phyloP scores from a whole-genome alignment of 2,888 invertebrate genomes.

The Nycteola revayana region DNA sequence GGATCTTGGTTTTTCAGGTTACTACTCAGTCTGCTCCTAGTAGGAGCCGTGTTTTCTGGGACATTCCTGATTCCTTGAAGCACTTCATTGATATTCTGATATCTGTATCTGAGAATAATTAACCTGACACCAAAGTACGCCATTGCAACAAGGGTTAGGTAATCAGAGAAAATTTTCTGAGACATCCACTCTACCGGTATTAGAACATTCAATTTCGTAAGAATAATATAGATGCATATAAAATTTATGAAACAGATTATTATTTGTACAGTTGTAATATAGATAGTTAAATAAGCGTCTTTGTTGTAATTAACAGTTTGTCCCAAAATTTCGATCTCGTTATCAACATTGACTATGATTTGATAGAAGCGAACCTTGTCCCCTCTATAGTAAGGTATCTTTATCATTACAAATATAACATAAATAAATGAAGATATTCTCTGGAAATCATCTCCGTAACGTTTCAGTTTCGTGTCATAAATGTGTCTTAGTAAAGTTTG shows the following conservation, averaged over 20 bases:
- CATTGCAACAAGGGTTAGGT: constrained; percentile 40
- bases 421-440: constrained; percentile 39
- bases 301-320: constrained; percentile 41
- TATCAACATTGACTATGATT: constrained; percentile 41
- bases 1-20: too few species aligned
- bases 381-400: constrained; percentile 45
- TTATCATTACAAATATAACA: constrained; percentile 46
- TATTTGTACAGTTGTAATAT: constrained; percentile 35
- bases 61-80: constrained; percentile 43
- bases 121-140: constrained; percentile 46
- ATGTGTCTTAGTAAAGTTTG: constrained; percentile 54
- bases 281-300: constrained; percentile 32
- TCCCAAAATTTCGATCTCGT: constrained; percentile 40
- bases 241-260: constrained; percentile 36
- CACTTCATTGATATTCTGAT: constrained; percentile 47
- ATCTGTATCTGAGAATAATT: constrained; percentile 42
- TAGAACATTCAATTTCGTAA: constrained; percentile 30
- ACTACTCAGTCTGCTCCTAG: constrained; percentile 23
- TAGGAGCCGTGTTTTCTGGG: constrained; percentile 42
- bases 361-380: constrained; percentile 34
- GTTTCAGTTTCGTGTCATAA: constrained; percentile 52
- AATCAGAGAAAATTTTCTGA: constrained; percentile 48
- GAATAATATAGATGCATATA: constrained; percentile 42
- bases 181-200: constrained; percentile 51
- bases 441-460: constrained; percentile 59